A percentile compares a stretch with the other conserved stretches of the same genome.
Conservation (phyloP, 2,113 vertebrate genomes). For the Pteruthius melanotis region DNA sequence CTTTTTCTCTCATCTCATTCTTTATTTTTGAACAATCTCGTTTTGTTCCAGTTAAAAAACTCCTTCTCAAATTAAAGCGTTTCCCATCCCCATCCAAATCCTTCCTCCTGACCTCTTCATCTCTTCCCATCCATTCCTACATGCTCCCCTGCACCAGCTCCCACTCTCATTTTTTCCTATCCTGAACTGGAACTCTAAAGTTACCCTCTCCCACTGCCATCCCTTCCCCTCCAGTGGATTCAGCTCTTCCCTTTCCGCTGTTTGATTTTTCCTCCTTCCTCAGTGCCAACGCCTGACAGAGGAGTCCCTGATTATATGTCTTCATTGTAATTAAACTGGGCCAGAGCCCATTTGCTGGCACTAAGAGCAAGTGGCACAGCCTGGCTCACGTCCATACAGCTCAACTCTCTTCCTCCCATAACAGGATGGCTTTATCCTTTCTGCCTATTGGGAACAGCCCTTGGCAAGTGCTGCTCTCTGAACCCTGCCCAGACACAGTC, state of each 20-base stretch:
- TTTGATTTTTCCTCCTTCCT: not conserved
- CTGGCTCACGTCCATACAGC: conserved; percentile 51
- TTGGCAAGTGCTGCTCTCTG: conserved; percentile 51
- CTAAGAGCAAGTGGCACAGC: conserved; percentile 46
- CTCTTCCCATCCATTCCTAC: not conserved
- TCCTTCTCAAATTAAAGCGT: not conserved
- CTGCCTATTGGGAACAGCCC: conserved; percentile 48
- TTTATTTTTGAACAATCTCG: not conserved
- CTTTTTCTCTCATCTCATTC: not conserved
- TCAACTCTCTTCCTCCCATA: conserved; percentile 47
- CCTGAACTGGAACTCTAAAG: not conserved
- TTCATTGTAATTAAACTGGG: conserved; percentile 66
- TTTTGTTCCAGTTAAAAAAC: not conserved
- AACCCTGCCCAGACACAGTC: conserved; percentile 38
- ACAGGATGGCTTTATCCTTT: conserved; percentile 62
- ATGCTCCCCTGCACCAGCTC: not conserved
- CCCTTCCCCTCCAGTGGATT: not conserved
- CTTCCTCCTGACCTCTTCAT: not conserved
- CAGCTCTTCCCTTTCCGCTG: not conserved
- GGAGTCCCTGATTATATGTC: conserved; percentile 56
- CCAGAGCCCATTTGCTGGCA: conserved; percentile 44
- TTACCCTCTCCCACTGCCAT: not conserved
- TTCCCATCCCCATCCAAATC: not conserved
- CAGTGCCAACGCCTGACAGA: conserved; percentile 14
- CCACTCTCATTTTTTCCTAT: not conserved